A percentile compares a stretch with the other conserved stretches of the same genome.
Conservation (phyloP, 2,888 invertebrate species). For the Lordiphosa fenestrarum region DNA sequence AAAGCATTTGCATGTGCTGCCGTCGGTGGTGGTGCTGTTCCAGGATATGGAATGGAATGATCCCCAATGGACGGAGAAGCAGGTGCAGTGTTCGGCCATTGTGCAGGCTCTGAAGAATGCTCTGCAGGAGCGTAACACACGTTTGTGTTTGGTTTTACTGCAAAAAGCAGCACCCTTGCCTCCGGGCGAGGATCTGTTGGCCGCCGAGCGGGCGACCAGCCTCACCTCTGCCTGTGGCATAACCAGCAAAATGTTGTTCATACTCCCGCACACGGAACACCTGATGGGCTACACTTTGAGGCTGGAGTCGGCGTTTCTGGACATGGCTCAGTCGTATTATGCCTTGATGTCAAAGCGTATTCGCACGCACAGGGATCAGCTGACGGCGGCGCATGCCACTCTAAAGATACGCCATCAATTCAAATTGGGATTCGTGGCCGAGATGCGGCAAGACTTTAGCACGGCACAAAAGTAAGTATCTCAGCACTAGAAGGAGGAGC, state of each 20-base stretch:
- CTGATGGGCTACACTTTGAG: conserved; percentile 88
- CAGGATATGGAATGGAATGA: conserved; percentile 99
- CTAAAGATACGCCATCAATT: conserved; percentile 97
- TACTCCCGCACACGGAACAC: conserved; percentile 94
- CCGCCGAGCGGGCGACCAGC: conserved; percentile 94
- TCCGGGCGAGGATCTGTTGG: conserved; percentile 90
- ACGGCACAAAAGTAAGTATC: conserved; percentile 87
- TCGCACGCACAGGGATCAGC: conserved; percentile 93
- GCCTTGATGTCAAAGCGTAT: conserved; percentile 92
- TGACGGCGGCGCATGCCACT: conserved; percentile 94
- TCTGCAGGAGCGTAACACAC: conserved; percentile 82
- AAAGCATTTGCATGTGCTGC: conserved; percentile 94
- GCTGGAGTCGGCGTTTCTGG: conserved; percentile 95
- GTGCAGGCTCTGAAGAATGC: conserved; percentile 88
- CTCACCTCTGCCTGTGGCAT: conserved; percentile 95
- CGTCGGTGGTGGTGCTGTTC: conserved; percentile 96
- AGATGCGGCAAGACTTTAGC: conserved; percentile 93
- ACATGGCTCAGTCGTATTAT: conserved; percentile 95
- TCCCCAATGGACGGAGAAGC: conserved; percentile 95
- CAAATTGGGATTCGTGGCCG: conserved; percentile 97
- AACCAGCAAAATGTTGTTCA: conserved; percentile 94
- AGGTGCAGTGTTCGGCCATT: conserved; percentile 94
- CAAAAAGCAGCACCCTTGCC: conserved; percentile 91
- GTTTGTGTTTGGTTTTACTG: conserved; percentile 93
- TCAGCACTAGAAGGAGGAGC: neutral